Base-by-base conservation (phyloP, 2,888 invertebrate genomes). In the Bugula neritina region DNA sequence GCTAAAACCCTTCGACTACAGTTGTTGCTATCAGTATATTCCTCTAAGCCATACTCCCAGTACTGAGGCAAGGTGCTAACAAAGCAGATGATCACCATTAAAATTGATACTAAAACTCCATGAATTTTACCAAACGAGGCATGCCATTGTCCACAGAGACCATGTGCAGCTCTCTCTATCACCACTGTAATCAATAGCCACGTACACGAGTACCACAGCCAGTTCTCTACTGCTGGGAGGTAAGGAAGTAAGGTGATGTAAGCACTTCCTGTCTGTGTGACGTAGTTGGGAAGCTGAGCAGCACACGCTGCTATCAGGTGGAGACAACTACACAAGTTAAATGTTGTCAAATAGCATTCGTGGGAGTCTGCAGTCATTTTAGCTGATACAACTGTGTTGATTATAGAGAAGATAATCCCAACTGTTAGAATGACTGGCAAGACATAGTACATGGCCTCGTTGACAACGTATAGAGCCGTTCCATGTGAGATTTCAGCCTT, bases 151-250 rank as follows among this genome's bases (percentile, higher is more conserved):
- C 70, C 70, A 29, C 43, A 43, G 34, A 81, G 77, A 43, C 79
- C 77, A 10, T 29, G n/a, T 25, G 21, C n/a, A 21, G 72, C 35
- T 10, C 81, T 77, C 74, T 82, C 81, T 54, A 81, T 74, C 69
- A 79, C 78, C 78, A 80, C 79, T 71, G 81, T 77, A 71, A 81
- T 77, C 25, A 82, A 77, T 21, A 81, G 76, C 82, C 82, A 82
- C 35, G 80, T 75, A 52, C 78, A 76, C n/a, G 79, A 78, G 76
- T 79, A 81, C 78, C 79, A 80, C 72, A 81, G 79, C 80, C 81
- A 81, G 75, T 81, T 80, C 21, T 79, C 52, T 29, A 70, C 27
- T 31, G 70, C 70, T 29, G 70, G 70, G 10, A 70, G 31, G 31
- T 70, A 70, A 2, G 70, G 70, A 17, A 54, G 17, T 43, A 70